Evolutionary conservation across 2,888 invertebrate species (phyloP).

Genomic region (Odontocolon sp.): DNA sequence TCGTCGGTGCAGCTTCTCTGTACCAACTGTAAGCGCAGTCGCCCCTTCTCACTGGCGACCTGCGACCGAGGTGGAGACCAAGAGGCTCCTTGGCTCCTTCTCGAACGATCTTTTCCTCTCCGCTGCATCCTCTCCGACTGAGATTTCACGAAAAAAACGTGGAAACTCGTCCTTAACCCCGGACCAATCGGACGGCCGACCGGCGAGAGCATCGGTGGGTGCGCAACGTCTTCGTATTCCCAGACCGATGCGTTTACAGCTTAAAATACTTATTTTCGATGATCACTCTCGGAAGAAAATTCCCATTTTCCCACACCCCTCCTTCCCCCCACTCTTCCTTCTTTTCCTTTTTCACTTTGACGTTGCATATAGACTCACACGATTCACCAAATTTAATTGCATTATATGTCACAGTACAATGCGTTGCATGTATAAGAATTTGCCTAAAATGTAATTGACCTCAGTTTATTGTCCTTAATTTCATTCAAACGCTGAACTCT

Average conservation of each 20-base stretch:
- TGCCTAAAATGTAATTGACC: no score
- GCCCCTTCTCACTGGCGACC: constrained; percentile 9
- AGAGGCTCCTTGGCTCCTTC: constrained; percentile 7
- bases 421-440: no score
- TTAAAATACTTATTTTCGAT: neutral
- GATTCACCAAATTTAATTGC: no score
- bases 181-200: constrained; percentile 47
- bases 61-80: constrained; percentile 27
- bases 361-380: no score
- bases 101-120: constrained; percentile 2
- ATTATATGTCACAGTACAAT: no score
- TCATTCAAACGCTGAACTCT: no score
- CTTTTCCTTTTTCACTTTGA: no score
- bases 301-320: no score
- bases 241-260: neutral
- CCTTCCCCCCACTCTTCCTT: no score
- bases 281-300: no score
- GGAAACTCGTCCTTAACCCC: constrained; percentile 65
- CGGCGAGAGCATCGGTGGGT: neutral
- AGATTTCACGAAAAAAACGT: constrained; percentile 51
- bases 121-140: constrained; percentile 11
- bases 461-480: no score
- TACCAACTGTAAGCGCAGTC: neutral
- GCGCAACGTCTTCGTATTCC: neutral
- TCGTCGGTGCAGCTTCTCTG: neutral